Evolutionary conservation across 1,140 invertebrate genomes (phyloP).

Genomic region (Drosophila chauvacae): DNA sequence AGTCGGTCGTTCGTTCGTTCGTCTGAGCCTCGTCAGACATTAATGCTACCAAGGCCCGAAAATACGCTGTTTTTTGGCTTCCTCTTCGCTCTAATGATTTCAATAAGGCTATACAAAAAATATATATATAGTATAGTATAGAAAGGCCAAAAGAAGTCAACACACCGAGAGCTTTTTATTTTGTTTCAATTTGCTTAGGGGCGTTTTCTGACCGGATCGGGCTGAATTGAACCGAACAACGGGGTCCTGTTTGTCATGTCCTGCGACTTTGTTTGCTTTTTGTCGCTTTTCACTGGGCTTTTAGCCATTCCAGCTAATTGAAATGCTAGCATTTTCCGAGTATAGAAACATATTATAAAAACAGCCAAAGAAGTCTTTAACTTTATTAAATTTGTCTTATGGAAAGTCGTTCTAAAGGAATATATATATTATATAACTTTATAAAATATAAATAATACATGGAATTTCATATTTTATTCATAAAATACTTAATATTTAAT

Average conservation of each 20-base stretch:
- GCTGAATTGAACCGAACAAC: constrained; percentile 35
- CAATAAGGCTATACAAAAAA: constrained; percentile 63
- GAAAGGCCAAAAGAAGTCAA: constrained; percentile 39
- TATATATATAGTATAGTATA: background rate
- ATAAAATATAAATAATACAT: background rate
- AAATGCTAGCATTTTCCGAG: constrained; percentile 47
- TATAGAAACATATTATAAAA: too few relatives aligned
- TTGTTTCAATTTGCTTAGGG: constrained; percentile 73
- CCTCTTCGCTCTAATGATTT: constrained; percentile 74
- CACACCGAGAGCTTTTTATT: constrained; percentile 50
- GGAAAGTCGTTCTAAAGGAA: background rate
- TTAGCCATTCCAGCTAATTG: constrained; percentile 62
- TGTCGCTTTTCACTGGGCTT: constrained; percentile 28
- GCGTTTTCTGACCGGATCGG: constrained; percentile 42
- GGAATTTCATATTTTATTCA: background rate
- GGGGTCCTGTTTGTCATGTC: constrained; percentile 46
- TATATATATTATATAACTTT: background rate
- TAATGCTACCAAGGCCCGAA: constrained; percentile 34
- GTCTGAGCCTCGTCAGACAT: constrained; percentile 68
- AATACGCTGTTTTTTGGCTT: constrained; percentile 36
- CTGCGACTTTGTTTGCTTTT: constrained; percentile 11
- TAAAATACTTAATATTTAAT: background rate
- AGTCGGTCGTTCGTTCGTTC: constrained; percentile 62
- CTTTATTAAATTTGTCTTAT: background rate
- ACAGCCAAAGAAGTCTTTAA: too few relatives aligned